Percentiles rank a stretch among this genome's conserved stretches.
Evolutionary conservation across 2,113 vertebrate genomes (phyloP).

Genomic region (Narcine bancroftii): DNA sequence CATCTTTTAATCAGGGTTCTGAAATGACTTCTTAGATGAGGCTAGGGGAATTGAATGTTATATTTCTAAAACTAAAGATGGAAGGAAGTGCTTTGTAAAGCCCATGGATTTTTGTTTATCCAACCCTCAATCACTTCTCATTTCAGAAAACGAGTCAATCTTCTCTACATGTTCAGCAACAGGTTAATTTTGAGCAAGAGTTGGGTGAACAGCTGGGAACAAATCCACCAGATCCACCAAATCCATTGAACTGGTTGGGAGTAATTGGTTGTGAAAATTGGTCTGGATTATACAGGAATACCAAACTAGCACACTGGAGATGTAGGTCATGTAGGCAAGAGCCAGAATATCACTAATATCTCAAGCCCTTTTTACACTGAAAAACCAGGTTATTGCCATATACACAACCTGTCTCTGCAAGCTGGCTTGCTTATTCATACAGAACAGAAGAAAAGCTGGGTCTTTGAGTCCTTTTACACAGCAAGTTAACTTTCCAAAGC

Average conservation of each 20-base stretch:
- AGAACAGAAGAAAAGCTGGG: no score
- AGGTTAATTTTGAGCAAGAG: constrained; percentile 18
- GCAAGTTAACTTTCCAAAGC: no score
- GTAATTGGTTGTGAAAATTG: not conserved
- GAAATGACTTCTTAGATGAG: not conserved
- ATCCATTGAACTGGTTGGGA: not conserved
- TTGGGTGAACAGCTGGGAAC: not conserved
- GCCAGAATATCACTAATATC: not conserved
- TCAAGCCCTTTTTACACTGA: no score
- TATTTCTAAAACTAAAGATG: no score
- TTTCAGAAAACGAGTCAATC: not conserved
- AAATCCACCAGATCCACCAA: not conserved
- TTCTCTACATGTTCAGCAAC: not conserved
- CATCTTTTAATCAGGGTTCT: no score
- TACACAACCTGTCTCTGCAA: no score
- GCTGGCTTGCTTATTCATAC: no score
- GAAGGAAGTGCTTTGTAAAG: no score
- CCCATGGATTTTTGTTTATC: no score
- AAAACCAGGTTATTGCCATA: no score
- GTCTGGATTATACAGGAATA: not conserved
- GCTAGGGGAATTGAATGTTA: no score
- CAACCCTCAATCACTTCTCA: not conserved
- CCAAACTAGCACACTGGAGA: not conserved
- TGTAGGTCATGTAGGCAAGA: not conserved
- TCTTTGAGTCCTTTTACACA: no score